Evolutionary conservation across 2,113 vertebrate species (phyloP).

Genomic region (Morone chrysops): DNA sequence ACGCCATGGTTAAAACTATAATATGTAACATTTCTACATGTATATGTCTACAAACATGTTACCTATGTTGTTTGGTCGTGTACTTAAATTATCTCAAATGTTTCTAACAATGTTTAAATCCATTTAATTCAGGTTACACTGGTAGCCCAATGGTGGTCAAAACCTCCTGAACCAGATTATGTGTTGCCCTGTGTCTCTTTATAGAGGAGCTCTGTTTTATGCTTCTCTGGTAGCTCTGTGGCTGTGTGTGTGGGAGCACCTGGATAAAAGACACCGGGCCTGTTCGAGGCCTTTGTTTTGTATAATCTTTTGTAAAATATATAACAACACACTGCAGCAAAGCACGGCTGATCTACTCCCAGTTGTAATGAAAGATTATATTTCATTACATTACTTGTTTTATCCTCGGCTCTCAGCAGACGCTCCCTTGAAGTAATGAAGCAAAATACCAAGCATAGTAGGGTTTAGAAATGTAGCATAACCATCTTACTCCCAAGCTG

Average conservation of each 20-base stretch:
- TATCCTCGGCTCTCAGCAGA: not conserved
- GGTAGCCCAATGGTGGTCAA: not conserved
- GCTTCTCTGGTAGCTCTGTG: not conserved
- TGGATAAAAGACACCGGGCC: not conserved
- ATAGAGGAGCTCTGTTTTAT: not conserved
- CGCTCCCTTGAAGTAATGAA: not conserved
- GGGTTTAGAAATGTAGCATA: not conserved
- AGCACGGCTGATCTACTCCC: not conserved
- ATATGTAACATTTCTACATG: no score
- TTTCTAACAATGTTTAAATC: no score
- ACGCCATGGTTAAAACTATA: not conserved
- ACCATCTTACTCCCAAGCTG: not conserved
- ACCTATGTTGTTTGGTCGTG: no score
- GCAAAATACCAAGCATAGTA: slow-evolving; percentile 11
- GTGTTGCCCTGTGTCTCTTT: not conserved
- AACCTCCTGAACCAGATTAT: not conserved
- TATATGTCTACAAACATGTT: no score
- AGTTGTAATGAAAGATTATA: not conserved
- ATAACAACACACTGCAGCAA: not conserved
- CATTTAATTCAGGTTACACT: no score
- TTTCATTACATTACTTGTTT: slow-evolving; percentile 9
- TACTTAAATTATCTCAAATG: no score
- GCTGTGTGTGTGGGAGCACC: not conserved
- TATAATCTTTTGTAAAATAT: not conserved
- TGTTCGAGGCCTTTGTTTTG: not conserved